Evolutionary conservation across 2,888 invertebrate genomes (phyloP).

Genomic region (Leptopterna dolabrata): DNA sequence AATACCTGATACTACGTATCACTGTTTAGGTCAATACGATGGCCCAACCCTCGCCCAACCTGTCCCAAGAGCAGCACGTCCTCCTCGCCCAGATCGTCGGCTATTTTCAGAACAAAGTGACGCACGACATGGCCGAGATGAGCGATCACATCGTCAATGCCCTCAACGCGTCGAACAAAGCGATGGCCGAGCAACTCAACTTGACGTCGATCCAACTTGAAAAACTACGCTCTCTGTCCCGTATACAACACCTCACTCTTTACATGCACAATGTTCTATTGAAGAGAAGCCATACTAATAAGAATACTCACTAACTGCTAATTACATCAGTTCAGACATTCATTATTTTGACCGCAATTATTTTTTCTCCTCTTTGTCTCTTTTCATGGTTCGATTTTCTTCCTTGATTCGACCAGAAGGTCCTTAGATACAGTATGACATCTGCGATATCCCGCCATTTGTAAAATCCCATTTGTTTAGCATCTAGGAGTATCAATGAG

Average conservation of each 20-base stretch:
- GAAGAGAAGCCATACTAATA: neutral
- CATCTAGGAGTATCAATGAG: too few species aligned
- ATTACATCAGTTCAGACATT: too few species aligned
- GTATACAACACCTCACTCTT: constrained; percentile 1
- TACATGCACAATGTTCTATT: neutral
- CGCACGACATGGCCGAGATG: neutral
- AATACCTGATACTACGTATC: too few species aligned
- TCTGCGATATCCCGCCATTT: too few species aligned
- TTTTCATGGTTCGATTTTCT: too few species aligned
- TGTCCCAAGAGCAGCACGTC: neutral
- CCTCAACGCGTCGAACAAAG: neutral
- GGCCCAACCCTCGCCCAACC: neutral
- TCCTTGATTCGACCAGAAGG: too few species aligned
- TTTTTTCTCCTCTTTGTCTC: too few species aligned
- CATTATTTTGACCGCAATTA: too few species aligned
- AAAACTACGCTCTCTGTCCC: neutral
- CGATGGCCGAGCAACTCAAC: neutral
- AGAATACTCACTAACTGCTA: too few species aligned
- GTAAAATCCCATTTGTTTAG: too few species aligned
- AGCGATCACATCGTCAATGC: constrained; percentile 13
- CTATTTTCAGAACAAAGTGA: constrained; percentile 3
- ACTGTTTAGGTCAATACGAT: too few species aligned
- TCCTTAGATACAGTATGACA: too few species aligned
- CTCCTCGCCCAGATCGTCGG: neutral
- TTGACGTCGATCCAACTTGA: neutral